Percentiles rank a stretch among this genome's conserved stretches.
Evolutionary conservation across 1,140 invertebrate genomes (phyloP).

Genomic region (Ips nitidus): DNA sequence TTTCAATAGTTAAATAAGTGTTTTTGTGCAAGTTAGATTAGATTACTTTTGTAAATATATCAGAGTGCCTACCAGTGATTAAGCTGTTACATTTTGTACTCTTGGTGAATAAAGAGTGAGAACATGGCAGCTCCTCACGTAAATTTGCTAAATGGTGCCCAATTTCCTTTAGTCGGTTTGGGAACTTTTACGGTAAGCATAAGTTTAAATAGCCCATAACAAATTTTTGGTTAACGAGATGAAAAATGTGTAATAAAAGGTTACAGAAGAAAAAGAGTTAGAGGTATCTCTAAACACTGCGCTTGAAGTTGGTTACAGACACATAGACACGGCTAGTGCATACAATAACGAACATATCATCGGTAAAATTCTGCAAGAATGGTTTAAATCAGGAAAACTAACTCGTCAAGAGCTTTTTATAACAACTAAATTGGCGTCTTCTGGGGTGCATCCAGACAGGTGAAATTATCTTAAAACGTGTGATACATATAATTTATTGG

Average conservation of each 20-base stretch:
- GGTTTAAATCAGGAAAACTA: constrained; percentile 68
- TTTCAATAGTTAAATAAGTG: too few relatives aligned
- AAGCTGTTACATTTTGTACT: too few relatives aligned
- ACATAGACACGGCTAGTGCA: constrained; percentile 70
- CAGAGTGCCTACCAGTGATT: too few relatives aligned
- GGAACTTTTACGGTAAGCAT: neutral
- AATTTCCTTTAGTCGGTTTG: neutral
- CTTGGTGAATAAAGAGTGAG: too few relatives aligned
- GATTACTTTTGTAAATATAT: too few relatives aligned
- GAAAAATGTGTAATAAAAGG: neutral
- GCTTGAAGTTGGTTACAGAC: constrained; percentile 66
- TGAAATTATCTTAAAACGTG: neutral
- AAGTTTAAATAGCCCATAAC: neutral
- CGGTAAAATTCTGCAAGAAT: constrained; percentile 71
- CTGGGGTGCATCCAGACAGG: constrained; percentile 54
- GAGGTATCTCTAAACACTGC: constrained; percentile 67
- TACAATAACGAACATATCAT: constrained; percentile 81
- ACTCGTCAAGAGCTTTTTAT: constrained; percentile 77
- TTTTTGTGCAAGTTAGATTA: too few relatives aligned
- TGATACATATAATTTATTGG: too few relatives aligned
- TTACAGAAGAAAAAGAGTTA: constrained; percentile 59
- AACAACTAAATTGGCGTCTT: constrained; percentile 70
- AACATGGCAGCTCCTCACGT: too few relatives aligned
- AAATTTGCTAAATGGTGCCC: too few relatives aligned
- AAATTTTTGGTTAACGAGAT: neutral